phyloP scores from a whole-genome alignment of 2,888 invertebrate species.

The Dyspetes luteomarginatus region DNA sequence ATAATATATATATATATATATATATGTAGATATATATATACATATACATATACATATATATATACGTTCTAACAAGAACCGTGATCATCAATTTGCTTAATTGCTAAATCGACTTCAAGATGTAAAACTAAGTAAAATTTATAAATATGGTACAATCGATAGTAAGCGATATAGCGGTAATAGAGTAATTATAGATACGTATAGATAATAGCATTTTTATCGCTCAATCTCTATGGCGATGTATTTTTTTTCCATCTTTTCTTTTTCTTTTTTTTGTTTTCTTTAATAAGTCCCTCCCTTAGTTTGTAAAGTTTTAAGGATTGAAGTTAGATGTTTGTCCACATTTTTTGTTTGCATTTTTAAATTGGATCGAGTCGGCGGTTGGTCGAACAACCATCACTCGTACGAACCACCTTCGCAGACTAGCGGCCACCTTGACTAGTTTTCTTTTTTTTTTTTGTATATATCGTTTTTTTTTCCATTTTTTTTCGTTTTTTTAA shows the following conservation, averaged over 20 bases:
- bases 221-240: slow-evolving; percentile 81
- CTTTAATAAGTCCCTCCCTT: slow-evolving; percentile 70
- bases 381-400: slow-evolving; percentile 75
- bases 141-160: slow-evolving; percentile 82
- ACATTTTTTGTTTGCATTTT: slow-evolving; percentile 54
- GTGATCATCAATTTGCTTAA: slow-evolving; percentile 72
- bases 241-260: slow-evolving; percentile 45
- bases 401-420: slow-evolving; percentile 79
- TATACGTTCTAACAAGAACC: slow-evolving; percentile 61
- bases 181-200: slow-evolving; percentile 81
- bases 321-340: slow-evolving; percentile 76
- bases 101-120: slow-evolving; percentile 77
- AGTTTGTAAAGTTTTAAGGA: slow-evolving; percentile 74
- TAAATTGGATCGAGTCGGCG: slow-evolving; percentile 75
- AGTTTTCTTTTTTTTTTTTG: slow-evolving; percentile 77
- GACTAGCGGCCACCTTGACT: slow-evolving; percentile 83
- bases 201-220: slow-evolving; percentile 81
- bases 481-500: slow-evolving; percentile 51
- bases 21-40: neutral
- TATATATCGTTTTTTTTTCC: slow-evolving; percentile 61
- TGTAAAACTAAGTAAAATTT: slow-evolving; percentile 82
- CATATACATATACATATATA: slow-evolving; percentile 12
- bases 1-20: slow-evolving; percentile 36
- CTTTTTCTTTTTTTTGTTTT: slow-evolving; percentile 22
- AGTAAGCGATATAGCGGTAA: slow-evolving; percentile 81